Evolutionary conservation across 2,888 invertebrate species (phyloP).

Genomic region (Amphipyra tragopoginis): DNA sequence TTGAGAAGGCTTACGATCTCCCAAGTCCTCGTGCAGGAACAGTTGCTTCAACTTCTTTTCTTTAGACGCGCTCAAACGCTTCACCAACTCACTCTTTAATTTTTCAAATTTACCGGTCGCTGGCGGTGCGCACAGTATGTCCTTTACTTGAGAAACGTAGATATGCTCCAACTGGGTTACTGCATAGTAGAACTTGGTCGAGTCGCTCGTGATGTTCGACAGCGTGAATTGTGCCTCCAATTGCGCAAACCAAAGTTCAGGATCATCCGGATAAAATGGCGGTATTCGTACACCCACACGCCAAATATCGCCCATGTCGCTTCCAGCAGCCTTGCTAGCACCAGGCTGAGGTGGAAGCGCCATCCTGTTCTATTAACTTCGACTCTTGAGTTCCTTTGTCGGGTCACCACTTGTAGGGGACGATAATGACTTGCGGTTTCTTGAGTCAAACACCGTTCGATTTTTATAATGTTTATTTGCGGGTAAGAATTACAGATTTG

Average conservation of each 20-base stretch:
- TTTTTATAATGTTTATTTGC: no score
- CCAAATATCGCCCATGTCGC: no score
- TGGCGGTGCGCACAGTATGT: constrained; percentile 3
- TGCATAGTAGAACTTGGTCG: no score
- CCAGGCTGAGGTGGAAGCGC: no score
- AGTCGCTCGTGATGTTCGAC: constrained; percentile 4
- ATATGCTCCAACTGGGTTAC: constrained; percentile 1
- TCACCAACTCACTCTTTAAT: constrained; percentile 5
- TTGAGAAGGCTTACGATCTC: constrained; percentile 15
- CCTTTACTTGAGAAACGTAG: constrained; percentile 1
- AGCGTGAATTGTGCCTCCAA: constrained; percentile 5
- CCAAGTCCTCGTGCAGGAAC: constrained; percentile 14
- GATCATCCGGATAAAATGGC: constrained; percentile 1
- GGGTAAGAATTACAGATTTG: no score
- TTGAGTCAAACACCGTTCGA: no score
- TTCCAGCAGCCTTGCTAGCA: no score
- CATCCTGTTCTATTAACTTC: no score
- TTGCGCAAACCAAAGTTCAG: constrained; percentile 8
- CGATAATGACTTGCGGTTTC: no score
- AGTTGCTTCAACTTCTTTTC: constrained; percentile 15
- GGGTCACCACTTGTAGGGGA: no score
- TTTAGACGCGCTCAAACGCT: constrained; percentile 8
- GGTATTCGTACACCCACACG: neutral
- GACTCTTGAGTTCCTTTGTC: no score
- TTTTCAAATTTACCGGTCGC: constrained; percentile 11